Conservation (phyloP, 2,888 invertebrate genomes). For the Eueremaeus valkanovi region DNA sequence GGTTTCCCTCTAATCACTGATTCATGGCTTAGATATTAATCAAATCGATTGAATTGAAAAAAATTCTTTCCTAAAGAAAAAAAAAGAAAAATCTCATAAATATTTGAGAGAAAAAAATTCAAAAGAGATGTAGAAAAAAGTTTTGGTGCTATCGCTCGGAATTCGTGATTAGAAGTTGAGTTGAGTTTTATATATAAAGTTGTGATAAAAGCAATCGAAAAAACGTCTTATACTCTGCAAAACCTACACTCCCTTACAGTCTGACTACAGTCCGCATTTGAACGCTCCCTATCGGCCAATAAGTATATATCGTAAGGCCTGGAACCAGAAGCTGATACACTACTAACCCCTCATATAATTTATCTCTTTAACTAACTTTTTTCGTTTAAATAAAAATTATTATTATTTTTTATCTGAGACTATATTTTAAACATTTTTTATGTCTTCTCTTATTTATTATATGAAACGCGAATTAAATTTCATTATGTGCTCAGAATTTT, state of each 20-base stretch:
- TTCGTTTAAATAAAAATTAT: no score
- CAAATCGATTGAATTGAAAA: neutral
- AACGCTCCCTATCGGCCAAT: neutral
- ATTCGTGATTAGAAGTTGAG: constrained; percentile 6
- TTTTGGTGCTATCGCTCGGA: neutral
- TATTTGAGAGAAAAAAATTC: no score
- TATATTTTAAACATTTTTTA: no score
- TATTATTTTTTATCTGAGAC: no score
- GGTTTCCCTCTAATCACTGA: neutral
- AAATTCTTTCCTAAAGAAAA: neutral
- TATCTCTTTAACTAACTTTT: no score
- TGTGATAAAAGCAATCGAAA: neutral
- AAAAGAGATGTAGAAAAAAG: neutral
- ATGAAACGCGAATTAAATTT: no score
- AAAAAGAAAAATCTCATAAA: neutral
- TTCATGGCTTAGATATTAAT: neutral
- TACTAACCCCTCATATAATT: no score
- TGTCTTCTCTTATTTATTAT: no score
- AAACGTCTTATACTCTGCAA: no score
- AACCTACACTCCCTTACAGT: neutral
- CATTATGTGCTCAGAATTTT: no score
- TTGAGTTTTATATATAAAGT: neutral
- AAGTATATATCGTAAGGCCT: neutral
- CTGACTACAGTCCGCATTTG: neutral
- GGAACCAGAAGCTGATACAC: no score